Evolutionary conservation across 2,113 vertebrate species (phyloP).

Genomic region (Melanostigma gelatinosum): DNA sequence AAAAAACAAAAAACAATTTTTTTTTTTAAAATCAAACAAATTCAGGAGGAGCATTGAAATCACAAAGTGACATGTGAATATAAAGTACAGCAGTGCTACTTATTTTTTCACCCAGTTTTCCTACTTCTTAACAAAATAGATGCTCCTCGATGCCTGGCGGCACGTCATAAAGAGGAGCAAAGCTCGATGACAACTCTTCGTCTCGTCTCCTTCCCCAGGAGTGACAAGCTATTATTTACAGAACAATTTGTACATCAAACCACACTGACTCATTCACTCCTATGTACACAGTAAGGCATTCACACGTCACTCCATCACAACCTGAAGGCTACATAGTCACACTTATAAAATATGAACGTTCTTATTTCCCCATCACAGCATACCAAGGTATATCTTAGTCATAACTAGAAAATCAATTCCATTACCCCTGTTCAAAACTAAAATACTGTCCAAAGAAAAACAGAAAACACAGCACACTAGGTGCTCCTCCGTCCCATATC

Average conservation of each 20-base stretch:
- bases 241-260: constrained; percentile 55
- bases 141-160: constrained; percentile 48
- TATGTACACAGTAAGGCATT: constrained; percentile 58
- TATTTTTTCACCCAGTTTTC: constrained; percentile 59
- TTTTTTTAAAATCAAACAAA: constrained; percentile 53
- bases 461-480: constrained; percentile 39
- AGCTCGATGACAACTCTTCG: constrained; percentile 38
- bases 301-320: constrained; percentile 28
- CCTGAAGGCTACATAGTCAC: constrained; percentile 43
- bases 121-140: constrained; percentile 75
- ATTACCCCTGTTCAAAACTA: constrained; percentile 23
- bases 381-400: constrained; percentile 43
- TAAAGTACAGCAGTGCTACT: constrained; percentile 82
- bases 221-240: constrained; percentile 72
- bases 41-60: constrained; percentile 68
- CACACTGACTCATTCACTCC: constrained; percentile 31
- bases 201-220: constrained; percentile 49
- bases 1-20: background rate
- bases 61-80: constrained; percentile 80
- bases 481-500: constrained; percentile 24
- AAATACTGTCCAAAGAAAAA: constrained; percentile 58
- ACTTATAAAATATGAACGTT: constrained; percentile 27
- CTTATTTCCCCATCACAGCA: constrained; percentile 33
- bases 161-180: constrained; percentile 52
- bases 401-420: constrained; percentile 8